phyloP scores from a whole-genome alignment of 2,113 vertebrate genomes.

The Catagonus wagneri region DNA sequence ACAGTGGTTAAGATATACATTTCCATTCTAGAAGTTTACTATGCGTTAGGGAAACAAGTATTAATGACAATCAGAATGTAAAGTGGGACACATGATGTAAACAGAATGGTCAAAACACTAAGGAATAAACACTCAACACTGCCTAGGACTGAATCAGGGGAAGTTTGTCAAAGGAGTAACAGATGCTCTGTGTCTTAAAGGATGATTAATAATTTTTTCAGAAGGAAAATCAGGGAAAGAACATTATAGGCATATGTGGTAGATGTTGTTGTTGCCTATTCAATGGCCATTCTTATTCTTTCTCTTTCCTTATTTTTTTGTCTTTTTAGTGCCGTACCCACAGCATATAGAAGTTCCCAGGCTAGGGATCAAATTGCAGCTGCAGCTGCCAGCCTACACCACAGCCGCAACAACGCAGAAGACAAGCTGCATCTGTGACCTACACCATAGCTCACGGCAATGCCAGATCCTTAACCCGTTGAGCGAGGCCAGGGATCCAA shows the following conservation, averaged over 20 bases:
- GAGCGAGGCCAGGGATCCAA: too few species aligned
- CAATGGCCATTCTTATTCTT: background rate
- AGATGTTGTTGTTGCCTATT: background rate
- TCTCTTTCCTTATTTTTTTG: too few species aligned
- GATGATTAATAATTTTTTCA: constrained; percentile 26
- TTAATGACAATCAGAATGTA: background rate
- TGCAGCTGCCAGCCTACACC: too few species aligned
- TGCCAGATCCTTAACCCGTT: too few species aligned
- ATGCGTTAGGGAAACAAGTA: background rate
- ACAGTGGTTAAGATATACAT: background rate
- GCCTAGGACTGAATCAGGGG: background rate
- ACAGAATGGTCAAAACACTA: background rate
- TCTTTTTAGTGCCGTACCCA: too few species aligned
- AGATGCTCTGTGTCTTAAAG: background rate
- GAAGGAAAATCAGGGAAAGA: constrained; percentile 1
- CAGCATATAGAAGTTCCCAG: too few species aligned
- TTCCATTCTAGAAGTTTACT: constrained; percentile 24
- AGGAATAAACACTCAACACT: background rate
- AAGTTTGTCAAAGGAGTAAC: background rate
- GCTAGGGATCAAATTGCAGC: too few species aligned
- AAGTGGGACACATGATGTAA: background rate
- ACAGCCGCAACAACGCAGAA: too few species aligned
- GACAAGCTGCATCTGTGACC: too few species aligned
- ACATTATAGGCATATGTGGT: background rate
- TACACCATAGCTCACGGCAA: too few species aligned